phyloP scores from a whole-genome alignment of 2,113 vertebrate species.

The Anseranas semipalmata region DNA sequence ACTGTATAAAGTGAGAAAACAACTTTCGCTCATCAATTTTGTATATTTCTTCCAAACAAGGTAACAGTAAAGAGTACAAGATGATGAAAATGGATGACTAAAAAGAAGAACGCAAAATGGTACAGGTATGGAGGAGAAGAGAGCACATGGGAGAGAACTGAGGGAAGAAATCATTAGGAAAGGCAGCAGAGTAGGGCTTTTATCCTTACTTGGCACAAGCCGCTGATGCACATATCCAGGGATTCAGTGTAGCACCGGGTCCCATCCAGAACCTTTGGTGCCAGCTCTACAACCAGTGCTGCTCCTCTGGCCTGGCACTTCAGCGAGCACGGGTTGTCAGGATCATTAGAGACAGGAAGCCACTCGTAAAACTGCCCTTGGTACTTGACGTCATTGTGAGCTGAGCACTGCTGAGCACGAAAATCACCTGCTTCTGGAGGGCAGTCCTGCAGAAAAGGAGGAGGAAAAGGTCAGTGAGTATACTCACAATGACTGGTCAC shows the following conservation, averaged over 20 bases:
- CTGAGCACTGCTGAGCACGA: conserved; percentile 95
- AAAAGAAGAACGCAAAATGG: background rate
- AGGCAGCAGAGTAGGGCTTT: background rate
- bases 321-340: conserved; percentile 91
- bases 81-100: background rate
- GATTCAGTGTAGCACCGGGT: conserved; percentile 96
- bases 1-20: background rate
- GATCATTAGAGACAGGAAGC: conserved; percentile 92
- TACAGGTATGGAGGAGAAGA: background rate
- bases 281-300: conserved; percentile 86
- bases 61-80: background rate
- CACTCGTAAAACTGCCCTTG: conserved; percentile 93
- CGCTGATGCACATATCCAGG: conserved; percentile 97
- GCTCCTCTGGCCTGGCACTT: conserved; percentile 90
- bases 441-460: conserved; percentile 84
- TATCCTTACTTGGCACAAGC: conserved; percentile 89
- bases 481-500: background rate
- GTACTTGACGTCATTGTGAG: conserved; percentile 91
- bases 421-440: conserved; percentile 92
- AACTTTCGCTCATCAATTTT: background rate
- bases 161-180: background rate
- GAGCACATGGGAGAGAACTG: background rate
- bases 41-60: background rate
- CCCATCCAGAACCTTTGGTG: conserved; percentile 95
- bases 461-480: background rate